A percentile compares a stretch with the other conserved stretches of the same genome.
These are phyloP conservation scores for Latrodectus hesperus DNA, from an alignment of 2,888 invertebrate species.

Conservation along the genomic window DNA sequence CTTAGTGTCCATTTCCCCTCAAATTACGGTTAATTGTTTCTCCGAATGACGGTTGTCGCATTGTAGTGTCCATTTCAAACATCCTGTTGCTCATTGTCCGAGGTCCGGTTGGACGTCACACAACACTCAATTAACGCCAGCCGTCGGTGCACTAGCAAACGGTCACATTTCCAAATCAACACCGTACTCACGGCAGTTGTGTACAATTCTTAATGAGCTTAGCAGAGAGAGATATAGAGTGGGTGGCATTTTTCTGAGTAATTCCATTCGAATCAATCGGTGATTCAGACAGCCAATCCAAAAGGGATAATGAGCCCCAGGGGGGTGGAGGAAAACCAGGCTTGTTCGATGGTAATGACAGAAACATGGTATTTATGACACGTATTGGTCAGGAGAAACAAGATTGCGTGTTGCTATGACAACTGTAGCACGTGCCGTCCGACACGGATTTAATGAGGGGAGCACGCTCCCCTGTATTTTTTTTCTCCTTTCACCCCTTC, in stretches of 20 bases:
- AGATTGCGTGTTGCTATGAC: slow-evolving; percentile 61
- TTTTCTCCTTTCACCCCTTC: background rate
- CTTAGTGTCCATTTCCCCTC: slow-evolving; percentile 14
- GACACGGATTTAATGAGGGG: slow-evolving; percentile 65
- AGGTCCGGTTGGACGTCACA: slow-evolving; percentile 38
- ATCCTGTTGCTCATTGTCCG: slow-evolving; percentile 21
- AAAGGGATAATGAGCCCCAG: background rate
- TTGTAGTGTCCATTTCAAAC: slow-evolving; percentile 12
- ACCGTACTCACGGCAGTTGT: background rate
- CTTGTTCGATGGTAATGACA: slow-evolving; percentile 6
- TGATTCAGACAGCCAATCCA: slow-evolving; percentile 25
- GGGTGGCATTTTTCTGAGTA: slow-evolving; percentile 23
- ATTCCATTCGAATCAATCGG: slow-evolving; percentile 40
- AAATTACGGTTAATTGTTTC: slow-evolving; percentile 42
- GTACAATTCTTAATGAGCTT: slow-evolving; percentile 5
- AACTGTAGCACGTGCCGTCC: slow-evolving; percentile 60
- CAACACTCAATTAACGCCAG: slow-evolving; percentile 47
- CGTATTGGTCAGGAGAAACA: slow-evolving; percentile 4
- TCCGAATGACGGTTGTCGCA: slow-evolving; percentile 19
- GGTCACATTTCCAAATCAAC: slow-evolving; percentile 26
- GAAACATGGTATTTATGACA: slow-evolving; percentile 54
- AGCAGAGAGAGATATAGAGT: background rate
- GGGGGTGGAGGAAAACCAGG: slow-evolving; percentile 7
- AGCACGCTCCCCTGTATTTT: slow-evolving; percentile 23
- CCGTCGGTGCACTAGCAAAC: slow-evolving; percentile 12